phyloP scores from a whole-genome alignment of 1,140 invertebrate genomes.

The Trichonephila inaurata region DNA sequence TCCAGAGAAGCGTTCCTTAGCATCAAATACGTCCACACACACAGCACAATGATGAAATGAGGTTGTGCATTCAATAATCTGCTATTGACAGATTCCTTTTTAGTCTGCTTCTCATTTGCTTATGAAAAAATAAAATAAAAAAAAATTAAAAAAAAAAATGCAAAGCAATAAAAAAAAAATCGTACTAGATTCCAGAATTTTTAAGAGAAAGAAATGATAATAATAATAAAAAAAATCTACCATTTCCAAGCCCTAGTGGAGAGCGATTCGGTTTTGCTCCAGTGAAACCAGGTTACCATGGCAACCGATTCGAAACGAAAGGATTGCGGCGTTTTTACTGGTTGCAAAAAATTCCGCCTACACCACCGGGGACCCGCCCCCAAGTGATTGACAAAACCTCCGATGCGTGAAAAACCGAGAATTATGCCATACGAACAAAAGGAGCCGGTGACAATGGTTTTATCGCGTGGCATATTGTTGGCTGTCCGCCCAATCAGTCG shows the following conservation, averaged over 20 bases:
- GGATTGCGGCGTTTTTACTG: slow-evolving; percentile 70
- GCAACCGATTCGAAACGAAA: slow-evolving; percentile 50
- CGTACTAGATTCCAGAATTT: neutral
- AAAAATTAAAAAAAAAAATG: neutral
- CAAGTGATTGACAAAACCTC: slow-evolving; percentile 41
- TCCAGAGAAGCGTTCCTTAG: neutral
- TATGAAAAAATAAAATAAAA: neutral
- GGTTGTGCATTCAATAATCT: slow-evolving; percentile 42
- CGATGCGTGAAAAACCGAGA: slow-evolving; percentile 40
- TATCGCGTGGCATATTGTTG: slow-evolving; percentile 49
- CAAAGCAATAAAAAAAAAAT: neutral
- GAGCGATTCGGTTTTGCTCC: neutral
- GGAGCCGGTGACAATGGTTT: slow-evolving; percentile 40
- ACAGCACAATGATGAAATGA: slow-evolving; percentile 46
- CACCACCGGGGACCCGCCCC: slow-evolving; percentile 40
- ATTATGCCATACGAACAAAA: slow-evolving; percentile 42
- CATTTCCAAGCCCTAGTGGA: neutral
- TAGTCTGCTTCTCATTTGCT: slow-evolving; percentile 9
- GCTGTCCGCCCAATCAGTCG: neutral
- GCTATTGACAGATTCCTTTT: slow-evolving; percentile 69
- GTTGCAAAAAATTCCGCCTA: slow-evolving; percentile 67
- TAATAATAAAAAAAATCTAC: neutral
- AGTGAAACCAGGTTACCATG: slow-evolving; percentile 1
- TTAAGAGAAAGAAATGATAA: neutral
- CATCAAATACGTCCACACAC: slow-evolving; percentile 19